phyloP scores from a whole-genome alignment of 2,797 vertebrate species.

The Thunnus albacares region DNA sequence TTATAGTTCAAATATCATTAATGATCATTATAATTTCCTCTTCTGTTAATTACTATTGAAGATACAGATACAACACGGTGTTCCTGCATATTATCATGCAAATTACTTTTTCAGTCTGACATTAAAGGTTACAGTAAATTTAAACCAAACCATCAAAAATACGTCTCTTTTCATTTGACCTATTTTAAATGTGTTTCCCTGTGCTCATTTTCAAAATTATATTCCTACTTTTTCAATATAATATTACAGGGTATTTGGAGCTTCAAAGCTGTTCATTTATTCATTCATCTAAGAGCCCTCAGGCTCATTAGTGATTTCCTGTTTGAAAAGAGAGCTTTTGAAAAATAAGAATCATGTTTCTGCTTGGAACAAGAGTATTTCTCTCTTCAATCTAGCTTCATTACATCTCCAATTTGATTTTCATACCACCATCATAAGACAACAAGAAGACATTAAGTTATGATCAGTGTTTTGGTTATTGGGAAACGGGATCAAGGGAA shows the following conservation, averaged over 20 bases:
- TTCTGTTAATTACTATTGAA: slow-evolving; percentile 13
- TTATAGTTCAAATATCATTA: slow-evolving; percentile 29
- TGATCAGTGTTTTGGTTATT: slow-evolving; percentile 35
- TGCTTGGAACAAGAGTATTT: slow-evolving; percentile 20
- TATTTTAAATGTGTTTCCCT: slow-evolving; percentile 32
- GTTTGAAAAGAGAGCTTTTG: slow-evolving; percentile 65
- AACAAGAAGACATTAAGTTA: slow-evolving; percentile 37
- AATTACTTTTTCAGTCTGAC: neutral
- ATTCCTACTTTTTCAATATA: slow-evolving; percentile 27
- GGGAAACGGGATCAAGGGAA: slow-evolving; percentile 22
- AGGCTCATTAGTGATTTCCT: slow-evolving; percentile 71
- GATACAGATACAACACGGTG: neutral
- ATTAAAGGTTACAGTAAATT: slow-evolving; percentile 27
- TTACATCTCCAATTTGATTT: slow-evolving; percentile 42
- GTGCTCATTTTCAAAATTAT: slow-evolving; percentile 51
- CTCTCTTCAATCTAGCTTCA: slow-evolving; percentile 17
- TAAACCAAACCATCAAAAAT: slow-evolving; percentile 27
- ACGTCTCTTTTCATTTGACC: slow-evolving; percentile 37
- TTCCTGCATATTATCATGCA: slow-evolving; percentile 7
- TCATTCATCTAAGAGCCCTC: slow-evolving; percentile 48
- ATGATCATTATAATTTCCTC: slow-evolving; percentile 26
- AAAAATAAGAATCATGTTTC: slow-evolving; percentile 55
- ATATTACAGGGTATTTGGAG: slow-evolving; percentile 27
- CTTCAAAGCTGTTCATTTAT: slow-evolving; percentile 63
- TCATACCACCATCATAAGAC: slow-evolving; percentile 27